A percentile compares a stretch with the other conserved stretches of the same genome.
phyloP scores from a whole-genome alignment of 2,113 vertebrate genomes.

The Cyrtonyx montezumae region DNA sequence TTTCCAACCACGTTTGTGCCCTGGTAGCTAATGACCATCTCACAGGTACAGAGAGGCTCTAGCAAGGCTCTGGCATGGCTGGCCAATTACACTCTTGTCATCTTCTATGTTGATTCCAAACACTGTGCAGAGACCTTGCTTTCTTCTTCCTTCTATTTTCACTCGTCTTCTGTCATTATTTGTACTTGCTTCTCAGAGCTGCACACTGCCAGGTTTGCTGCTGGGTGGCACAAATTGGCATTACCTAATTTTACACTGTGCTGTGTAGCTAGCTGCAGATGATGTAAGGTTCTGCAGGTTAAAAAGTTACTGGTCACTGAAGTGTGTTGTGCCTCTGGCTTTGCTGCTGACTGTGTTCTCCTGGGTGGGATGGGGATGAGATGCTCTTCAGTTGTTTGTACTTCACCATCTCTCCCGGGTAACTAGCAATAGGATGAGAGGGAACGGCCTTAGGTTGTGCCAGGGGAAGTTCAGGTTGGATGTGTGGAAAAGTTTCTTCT shows the following conservation, averaged over 20 bases:
- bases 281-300: not conserved
- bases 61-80: not conserved
- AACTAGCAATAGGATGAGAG: no score
- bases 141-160: constrained; percentile 13
- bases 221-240: not conserved
- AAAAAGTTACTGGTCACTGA: not conserved
- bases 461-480: no score
- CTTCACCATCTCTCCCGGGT: not conserved
- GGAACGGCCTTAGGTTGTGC: no score
- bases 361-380: not conserved
- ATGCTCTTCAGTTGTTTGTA: not conserved
- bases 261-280: not conserved
- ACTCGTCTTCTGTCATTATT: not conserved
- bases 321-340: not conserved
- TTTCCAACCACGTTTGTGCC: not conserved
- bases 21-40: not conserved
- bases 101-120: not conserved
- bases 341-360: not conserved
- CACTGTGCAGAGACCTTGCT: not conserved
- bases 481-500: no score
- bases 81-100: not conserved
- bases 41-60: not conserved
- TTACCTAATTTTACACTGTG: not conserved
- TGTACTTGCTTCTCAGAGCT: not conserved
- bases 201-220: not conserved